phyloP scores from a whole-genome alignment of 2,113 vertebrate species.

The Coregonus clupeaformis region DNA sequence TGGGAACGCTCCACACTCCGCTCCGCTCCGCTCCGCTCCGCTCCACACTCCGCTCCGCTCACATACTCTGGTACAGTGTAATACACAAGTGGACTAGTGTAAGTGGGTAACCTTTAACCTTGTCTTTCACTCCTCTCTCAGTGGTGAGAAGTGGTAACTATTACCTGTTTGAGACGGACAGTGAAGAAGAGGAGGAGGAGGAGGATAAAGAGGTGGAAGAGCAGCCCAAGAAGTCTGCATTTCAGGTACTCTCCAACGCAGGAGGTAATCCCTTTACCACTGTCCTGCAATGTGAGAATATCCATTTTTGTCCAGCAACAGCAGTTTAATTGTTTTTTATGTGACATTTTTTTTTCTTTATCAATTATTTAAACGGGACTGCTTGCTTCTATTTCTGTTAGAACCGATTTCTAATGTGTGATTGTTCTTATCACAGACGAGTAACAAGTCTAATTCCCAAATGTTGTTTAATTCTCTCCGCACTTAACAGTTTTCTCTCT shows the following conservation, averaged over 20 bases:
- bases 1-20: too few species aligned
- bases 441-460: not conserved
- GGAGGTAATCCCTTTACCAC: not conserved
- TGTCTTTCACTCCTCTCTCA: slow-evolving; percentile 72
- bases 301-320: not conserved
- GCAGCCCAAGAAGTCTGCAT: slow-evolving; percentile 84
- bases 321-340: not conserved
- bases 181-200: slow-evolving; percentile 87
- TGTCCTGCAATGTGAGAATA: not conserved
- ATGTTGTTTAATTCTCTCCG: not conserved
- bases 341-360: too few species aligned
- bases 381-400: not conserved
- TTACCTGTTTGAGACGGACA: slow-evolving; percentile 98
- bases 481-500: not conserved
- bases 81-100: too few species aligned
- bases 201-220: slow-evolving; percentile 82
- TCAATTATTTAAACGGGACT: not conserved
- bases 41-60: too few species aligned
- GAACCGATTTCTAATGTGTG: not conserved
- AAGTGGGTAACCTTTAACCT: not conserved
- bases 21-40: too few species aligned
- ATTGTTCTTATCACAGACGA: not conserved
- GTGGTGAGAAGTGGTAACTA: slow-evolving; percentile 97
- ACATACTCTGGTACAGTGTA: too few species aligned
- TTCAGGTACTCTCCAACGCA: slow-evolving; percentile 77